phyloP scores from a whole-genome alignment of 2,113 vertebrate species.

The Menidia beryllina region DNA sequence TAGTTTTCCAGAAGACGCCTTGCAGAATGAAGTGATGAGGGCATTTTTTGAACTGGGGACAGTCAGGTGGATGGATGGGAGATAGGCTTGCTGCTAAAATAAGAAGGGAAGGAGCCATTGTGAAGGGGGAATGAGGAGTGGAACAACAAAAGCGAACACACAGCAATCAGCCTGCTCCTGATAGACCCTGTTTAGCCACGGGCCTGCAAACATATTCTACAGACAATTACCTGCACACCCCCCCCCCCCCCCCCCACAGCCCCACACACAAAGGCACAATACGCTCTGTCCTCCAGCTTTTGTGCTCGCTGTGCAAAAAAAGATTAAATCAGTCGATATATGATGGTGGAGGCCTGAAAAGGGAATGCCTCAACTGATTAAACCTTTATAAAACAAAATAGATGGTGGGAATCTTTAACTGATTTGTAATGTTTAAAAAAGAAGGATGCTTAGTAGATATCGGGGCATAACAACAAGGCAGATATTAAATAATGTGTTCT shows the following conservation, averaged over 20 bases:
- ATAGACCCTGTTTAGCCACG: slow-evolving; percentile 56
- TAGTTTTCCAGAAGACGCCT: slow-evolving; percentile 43
- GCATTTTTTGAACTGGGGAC: slow-evolving; percentile 39
- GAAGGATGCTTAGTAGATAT: no score
- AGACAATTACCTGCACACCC: slow-evolving; percentile 45
- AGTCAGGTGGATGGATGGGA: slow-evolving; percentile 46
- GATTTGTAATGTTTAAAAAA: no score
- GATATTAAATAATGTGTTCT: no score
- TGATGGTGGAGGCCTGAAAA: slow-evolving; percentile 46
- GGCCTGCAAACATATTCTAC: slow-evolving; percentile 37
- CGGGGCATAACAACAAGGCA: no score
- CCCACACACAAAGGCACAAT: background rate
- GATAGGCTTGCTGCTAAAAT: slow-evolving; percentile 36
- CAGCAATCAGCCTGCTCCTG: slow-evolving; percentile 47
- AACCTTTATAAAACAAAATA: no score
- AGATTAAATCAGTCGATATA: slow-evolving; percentile 41
- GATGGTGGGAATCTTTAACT: no score
- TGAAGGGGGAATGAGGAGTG: slow-evolving; percentile 53
- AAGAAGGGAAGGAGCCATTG: slow-evolving; percentile 48
- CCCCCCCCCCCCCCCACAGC: background rate
- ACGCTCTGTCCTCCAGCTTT: slow-evolving; percentile 14
- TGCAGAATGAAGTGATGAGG: slow-evolving; percentile 42
- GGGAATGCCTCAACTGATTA: no score
- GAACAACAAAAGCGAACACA: slow-evolving; percentile 55
- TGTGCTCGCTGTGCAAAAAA: slow-evolving; percentile 7